Percentiles rank a stretch among this genome's conserved stretches.
Evolutionary conservation across 1,140 invertebrate genomes (phyloP).

Genomic region (Dendroctonus valens): DNA sequence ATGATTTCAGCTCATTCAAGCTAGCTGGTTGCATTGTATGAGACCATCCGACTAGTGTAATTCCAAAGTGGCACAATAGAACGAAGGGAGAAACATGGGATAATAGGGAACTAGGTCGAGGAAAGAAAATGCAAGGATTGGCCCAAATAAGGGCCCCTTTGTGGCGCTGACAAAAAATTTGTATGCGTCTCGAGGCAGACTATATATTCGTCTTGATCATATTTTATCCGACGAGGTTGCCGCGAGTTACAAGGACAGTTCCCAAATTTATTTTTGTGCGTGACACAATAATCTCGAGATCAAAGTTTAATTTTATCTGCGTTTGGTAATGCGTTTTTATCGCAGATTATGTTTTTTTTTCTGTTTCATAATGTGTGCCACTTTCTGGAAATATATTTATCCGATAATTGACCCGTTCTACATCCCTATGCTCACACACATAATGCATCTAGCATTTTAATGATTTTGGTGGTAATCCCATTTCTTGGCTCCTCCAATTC

Average conservation of each 20-base stretch:
- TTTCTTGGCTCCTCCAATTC: too few relatives aligned
- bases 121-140: conserved; percentile 21
- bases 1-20: too few relatives aligned
- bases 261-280: conserved; percentile 6
- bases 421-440: too few relatives aligned
- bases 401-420: too few relatives aligned
- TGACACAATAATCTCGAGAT: conserved; percentile 1
- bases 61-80: neutral
- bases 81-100: conserved; percentile 1
- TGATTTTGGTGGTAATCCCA: too few relatives aligned
- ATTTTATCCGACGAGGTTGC: conserved; percentile 17
- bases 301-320: conserved; percentile 10
- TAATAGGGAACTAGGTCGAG: conserved; percentile 20
- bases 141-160: conserved; percentile 20
- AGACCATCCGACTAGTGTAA: neutral
- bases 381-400: too few relatives aligned
- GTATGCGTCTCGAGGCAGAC: conserved; percentile 14
- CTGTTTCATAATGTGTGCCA: too few relatives aligned
- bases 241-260: conserved; percentile 7
- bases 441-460: too few relatives aligned
- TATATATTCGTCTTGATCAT: conserved; percentile 15
- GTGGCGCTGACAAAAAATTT: conserved; percentile 7
- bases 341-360: neutral
- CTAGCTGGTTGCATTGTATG: too few relatives aligned
- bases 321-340: conserved; percentile 3